Percentiles rank a stretch among this genome's conserved stretches.
Conservation (phyloP, 1,140 invertebrate species). For the Thaumetopoea pityocampa region DNA sequence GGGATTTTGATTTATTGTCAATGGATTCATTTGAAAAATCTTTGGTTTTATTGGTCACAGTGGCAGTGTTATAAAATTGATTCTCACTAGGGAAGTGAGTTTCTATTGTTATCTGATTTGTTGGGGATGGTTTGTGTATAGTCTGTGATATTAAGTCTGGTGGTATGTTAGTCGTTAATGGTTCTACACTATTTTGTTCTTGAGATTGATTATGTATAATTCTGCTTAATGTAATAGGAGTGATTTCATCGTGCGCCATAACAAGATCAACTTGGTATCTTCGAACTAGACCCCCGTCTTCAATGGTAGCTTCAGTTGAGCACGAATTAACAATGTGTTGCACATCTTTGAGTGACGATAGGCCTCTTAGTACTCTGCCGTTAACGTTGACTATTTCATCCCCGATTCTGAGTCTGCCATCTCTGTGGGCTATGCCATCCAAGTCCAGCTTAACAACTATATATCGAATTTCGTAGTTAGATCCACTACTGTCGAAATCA, state of each 20-base stretch:
- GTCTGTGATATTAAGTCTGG: slow-evolving; percentile 69
- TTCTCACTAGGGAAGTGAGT: slow-evolving; percentile 62
- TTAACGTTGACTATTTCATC: slow-evolving; percentile 93
- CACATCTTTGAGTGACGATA: slow-evolving; percentile 81
- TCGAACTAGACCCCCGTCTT: slow-evolving; percentile 65
- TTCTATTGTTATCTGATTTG: slow-evolving; percentile 61
- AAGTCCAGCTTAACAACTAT: slow-evolving; percentile 89
- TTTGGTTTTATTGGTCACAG: slow-evolving; percentile 25
- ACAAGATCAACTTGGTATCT: slow-evolving; percentile 79
- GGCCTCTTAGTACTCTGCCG: slow-evolving; percentile 85
- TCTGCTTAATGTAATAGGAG: slow-evolving; percentile 60
- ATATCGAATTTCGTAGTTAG: slow-evolving; percentile 82
- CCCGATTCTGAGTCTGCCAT: slow-evolving; percentile 86
- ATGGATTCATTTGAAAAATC: slow-evolving; percentile 30
- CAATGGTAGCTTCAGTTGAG: slow-evolving; percentile 62
- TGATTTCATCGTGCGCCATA: slow-evolving; percentile 78
- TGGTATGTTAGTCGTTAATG: slow-evolving; percentile 43
- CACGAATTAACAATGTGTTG: slow-evolving; percentile 76
- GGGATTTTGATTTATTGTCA: slow-evolving; percentile 17
- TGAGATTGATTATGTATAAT: slow-evolving; percentile 54
- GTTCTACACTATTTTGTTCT: slow-evolving; percentile 36
- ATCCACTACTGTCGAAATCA: slow-evolving; percentile 66
- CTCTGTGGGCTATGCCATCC: slow-evolving; percentile 88
- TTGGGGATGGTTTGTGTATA: slow-evolving; percentile 50
- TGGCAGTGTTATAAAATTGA: slow-evolving; percentile 39